A percentile compares a stretch with the other conserved stretches of the same genome.
Conservation (phyloP, 2,113 vertebrate species). For the Diadophis punctatus region DNA sequence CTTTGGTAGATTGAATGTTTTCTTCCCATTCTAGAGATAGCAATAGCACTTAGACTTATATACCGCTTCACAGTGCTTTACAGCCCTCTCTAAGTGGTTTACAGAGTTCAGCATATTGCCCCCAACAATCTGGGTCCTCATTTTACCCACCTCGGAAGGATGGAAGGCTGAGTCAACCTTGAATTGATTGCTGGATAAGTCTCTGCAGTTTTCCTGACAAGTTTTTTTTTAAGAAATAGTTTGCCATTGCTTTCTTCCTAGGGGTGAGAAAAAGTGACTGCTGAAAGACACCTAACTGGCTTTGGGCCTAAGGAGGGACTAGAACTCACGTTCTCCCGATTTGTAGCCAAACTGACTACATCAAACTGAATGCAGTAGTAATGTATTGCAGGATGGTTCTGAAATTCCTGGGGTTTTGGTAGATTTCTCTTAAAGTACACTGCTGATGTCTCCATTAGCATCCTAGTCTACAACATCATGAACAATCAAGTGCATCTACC, state of each 20-base stretch:
- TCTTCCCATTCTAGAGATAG: too few species aligned
- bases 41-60: too few species aligned
- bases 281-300: background rate
- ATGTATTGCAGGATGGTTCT: background rate
- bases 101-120: background rate
- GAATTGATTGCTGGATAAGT: too few species aligned
- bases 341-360: background rate
- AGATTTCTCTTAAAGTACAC: background rate
- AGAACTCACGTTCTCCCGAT: too few species aligned
- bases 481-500: too few species aligned
- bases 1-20: background rate
- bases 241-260: background rate
- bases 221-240: background rate
- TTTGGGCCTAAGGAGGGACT: background rate
- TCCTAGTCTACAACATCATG: background rate
- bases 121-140: too few species aligned
- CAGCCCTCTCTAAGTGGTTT: too few species aligned
- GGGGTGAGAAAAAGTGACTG: background rate
- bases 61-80: too few species aligned
- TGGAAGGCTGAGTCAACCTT: too few species aligned
- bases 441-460: background rate
- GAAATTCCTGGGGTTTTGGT: background rate
- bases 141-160: too few species aligned
- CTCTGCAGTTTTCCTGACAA: background rate
- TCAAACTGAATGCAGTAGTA: background rate